Percentiles rank a stretch among this genome's conserved stretches.
phyloP scores from a whole-genome alignment of 2,888 invertebrate species.

The Enoplolaimus lenunculus region DNA sequence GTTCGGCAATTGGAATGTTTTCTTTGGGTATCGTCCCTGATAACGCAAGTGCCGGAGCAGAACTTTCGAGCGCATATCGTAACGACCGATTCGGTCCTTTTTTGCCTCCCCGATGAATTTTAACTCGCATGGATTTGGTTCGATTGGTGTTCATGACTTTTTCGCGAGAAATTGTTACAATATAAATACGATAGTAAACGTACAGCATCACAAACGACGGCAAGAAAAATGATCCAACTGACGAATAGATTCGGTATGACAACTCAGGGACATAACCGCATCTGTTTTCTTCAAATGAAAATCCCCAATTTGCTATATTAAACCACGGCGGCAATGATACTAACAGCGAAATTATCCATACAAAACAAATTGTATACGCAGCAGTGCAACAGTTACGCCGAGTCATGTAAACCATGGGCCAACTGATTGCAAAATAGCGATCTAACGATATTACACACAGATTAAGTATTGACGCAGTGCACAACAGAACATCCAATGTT shows the following conservation, averaged over 20 bases:
- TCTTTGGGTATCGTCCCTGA: not conserved
- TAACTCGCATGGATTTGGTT: not conserved
- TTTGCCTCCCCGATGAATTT: slow-evolving; percentile 14
- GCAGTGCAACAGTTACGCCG: slow-evolving; percentile 31
- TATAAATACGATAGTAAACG: slow-evolving; percentile 41
- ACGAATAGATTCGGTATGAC: slow-evolving; percentile 43
- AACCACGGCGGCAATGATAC: slow-evolving; percentile 42
- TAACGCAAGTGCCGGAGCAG: not conserved
- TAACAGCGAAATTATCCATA: slow-evolving; percentile 38
- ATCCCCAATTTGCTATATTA: slow-evolving; percentile 34
- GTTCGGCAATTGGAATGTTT: not conserved
- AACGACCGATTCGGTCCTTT: not conserved
- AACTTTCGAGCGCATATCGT: not conserved
- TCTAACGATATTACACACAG: slow-evolving; percentile 40
- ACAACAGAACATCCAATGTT: slow-evolving; percentile 37
- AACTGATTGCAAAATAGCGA: slow-evolving; percentile 42
- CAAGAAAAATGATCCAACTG: slow-evolving; percentile 44
- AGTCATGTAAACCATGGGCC: slow-evolving; percentile 38
- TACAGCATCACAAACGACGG: slow-evolving; percentile 43
- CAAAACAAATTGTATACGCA: slow-evolving; percentile 35
- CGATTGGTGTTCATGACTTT: slow-evolving; percentile 17
- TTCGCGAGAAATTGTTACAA: slow-evolving; percentile 32
- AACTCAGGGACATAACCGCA: slow-evolving; percentile 37
- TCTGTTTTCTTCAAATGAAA: slow-evolving; percentile 2
- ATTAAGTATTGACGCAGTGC: slow-evolving; percentile 39